Percentiles rank a stretch among this genome's conserved stretches.
Evolutionary conservation across 2,888 invertebrate genomes (phyloP).

Genomic region (Lacanobia wlatinum): DNA sequence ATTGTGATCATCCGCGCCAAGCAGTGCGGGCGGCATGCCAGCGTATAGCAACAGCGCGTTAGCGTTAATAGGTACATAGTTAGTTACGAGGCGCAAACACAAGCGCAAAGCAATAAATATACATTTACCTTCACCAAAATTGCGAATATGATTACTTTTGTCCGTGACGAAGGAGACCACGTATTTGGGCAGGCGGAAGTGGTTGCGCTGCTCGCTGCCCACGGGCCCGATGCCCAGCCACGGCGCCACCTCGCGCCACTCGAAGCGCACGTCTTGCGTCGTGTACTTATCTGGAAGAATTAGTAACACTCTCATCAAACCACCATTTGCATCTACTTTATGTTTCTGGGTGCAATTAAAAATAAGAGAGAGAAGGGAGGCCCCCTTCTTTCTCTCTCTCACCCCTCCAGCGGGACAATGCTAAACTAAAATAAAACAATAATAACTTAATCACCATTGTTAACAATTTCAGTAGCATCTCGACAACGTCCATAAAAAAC

Average conservation of each 20-base stretch:
- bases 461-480: conserved; percentile 36
- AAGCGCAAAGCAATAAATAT: conserved; percentile 89
- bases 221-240: conserved; percentile 87
- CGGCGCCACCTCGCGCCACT: conserved; percentile 91
- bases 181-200: conserved; percentile 92
- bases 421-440: background rate
- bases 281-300: conserved; percentile 89
- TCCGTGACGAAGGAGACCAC: conserved; percentile 92
- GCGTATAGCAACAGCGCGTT: conserved; percentile 78
- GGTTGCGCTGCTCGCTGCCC: conserved; percentile 86
- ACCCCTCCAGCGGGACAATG: background rate
- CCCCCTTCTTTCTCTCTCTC: no score
- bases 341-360: no score
- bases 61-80: conserved; percentile 82
- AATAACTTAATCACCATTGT: conserved; percentile 36
- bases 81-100: conserved; percentile 84
- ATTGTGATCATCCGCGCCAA: conserved; percentile 74
- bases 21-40: conserved; percentile 77
- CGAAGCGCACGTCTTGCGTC: conserved; percentile 91
- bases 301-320: conserved; percentile 13
- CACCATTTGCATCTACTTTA: background rate
- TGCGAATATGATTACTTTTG: conserved; percentile 91
- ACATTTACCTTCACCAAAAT: conserved; percentile 92
- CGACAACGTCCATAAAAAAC: conserved; percentile 45
- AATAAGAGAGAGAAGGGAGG: background rate